Evolutionary conservation across 2,113 vertebrate species (phyloP).

Genomic region (Microcebus jonahi): DNA sequence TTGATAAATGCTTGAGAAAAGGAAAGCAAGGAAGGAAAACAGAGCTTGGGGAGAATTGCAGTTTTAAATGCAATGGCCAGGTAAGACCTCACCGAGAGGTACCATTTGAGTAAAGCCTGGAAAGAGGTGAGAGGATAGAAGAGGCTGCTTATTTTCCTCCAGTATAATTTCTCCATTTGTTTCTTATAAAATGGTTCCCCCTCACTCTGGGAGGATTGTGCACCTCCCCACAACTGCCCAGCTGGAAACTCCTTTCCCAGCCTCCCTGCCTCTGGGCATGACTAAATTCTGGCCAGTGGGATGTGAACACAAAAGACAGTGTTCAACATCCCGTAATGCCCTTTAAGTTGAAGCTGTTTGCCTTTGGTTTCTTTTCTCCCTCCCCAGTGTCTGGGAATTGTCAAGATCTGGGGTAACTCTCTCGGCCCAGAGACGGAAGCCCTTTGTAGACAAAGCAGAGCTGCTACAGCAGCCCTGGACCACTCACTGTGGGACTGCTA

Average conservation of each 20-base stretch:
- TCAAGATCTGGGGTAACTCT: background rate
- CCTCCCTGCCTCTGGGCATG: background rate
- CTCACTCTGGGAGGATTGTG: too few species aligned
- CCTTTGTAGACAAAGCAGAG: background rate
- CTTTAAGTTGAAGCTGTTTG: background rate
- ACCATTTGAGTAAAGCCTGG: background rate
- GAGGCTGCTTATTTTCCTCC: background rate
- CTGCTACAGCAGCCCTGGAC: background rate
- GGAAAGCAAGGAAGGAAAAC: background rate
- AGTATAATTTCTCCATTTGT: background rate
- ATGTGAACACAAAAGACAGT: background rate
- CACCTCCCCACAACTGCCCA: background rate
- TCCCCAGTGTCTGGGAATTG: background rate
- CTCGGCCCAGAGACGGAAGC: background rate
- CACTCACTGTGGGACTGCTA: background rate
- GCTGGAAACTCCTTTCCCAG: background rate
- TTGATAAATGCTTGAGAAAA: background rate
- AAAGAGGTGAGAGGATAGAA: background rate
- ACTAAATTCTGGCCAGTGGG: background rate
- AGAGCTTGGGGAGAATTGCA: background rate
- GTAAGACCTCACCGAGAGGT: background rate
- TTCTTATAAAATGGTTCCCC: background rate
- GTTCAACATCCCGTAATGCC: background rate
- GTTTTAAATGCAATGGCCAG: background rate
- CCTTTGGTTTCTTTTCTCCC: background rate